Evolutionary conservation across 2,888 invertebrate genomes (phyloP), one percentile per base, ranked within the genome.

Genomic region (Alsophila aescularia): DNA sequence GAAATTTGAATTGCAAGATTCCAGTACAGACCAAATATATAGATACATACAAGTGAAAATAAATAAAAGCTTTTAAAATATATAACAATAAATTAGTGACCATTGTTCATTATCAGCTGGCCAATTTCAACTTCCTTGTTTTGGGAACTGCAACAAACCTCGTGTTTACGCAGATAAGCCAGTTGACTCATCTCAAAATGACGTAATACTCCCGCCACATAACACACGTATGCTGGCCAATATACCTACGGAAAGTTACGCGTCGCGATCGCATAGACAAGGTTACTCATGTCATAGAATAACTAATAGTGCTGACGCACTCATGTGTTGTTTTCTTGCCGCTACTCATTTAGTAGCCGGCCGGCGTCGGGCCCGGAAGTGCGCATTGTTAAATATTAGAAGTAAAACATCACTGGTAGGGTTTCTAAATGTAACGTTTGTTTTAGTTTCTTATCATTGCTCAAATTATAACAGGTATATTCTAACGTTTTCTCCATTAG

Each of bases 161-260:
- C 13, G 6, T 0, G 44, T 0, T n/a, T 13, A 8, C 7, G 27
- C 3, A 10, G 47, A 50, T 52, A 49, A 42, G 24, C 42, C 24
- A 41, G 27, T 43, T 48, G 43, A 52, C 36, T 52, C 42, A 57
- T 48, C 34, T n/a, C n/a, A n/a, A 48, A 35, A 55, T 55, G 55
- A 55, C 50, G 55, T 51, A 55, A 55, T 27, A 12, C 1, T 43
- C 16, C 13, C 44, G 45, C 50, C 50, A 55, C 51, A 55, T 48
- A 51, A 45, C 40, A 27, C 32, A 34, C 39, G 14, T 12, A 56
- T 44, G 14, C 51, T 40, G 10, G 15, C 42, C 50, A 48, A 44
- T 49, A 53, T 45, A n/a, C n/a, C n/a, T n/a, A 48, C 49, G 64
- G 64, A 64, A 64, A 56, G 43, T 58, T 62, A 58, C 58, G 45